Base-by-base conservation (phyloP, 2,113 vertebrate genomes). In the Malaclemys terrapin region DNA sequence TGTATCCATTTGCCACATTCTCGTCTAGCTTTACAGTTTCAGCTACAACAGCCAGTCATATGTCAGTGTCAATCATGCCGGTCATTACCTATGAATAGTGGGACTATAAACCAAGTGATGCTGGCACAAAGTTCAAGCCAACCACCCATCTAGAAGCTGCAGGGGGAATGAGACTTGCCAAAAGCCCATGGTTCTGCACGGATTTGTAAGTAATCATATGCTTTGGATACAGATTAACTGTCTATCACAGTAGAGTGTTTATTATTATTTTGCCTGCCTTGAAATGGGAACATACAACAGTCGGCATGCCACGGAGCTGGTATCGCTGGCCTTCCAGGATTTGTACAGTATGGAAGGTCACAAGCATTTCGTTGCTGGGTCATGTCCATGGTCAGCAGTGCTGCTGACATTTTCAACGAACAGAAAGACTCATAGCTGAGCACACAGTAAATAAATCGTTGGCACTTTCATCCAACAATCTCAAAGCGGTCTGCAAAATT, bases 211-310 rank as follows among this genome's bases (percentile, higher is more conserved):
- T 47, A 52, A 85, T 79, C 53, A 4, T 8, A 27, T 1, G 4
- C 0, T 0, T 57, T 80, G 76, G 87, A 88, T 24, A 89, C 84
- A 78, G 45, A 90, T 90, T 93, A 94, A 94, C 62, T 91, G 65
- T 9, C 13, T 56, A 85, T 88, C 91, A 91, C 85, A 89, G 76
- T 31, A n/a, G 29, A 91, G 1, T 84, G 88, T 93, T 96, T 95
- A 89, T 88, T 89, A 24, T 56, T 0, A 0, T 89, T 76, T 57
- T 92, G 12, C 81, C 69, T 88, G 19, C 31, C 62, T 47, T 35
- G 85, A 72, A 95, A 93, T 54, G 87, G 50, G 91, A 95, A 93
- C 12, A 87, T 0, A 19, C n/a, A 16, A 83, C 12, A 24, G 38
- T 72, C 8, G 2, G 22, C 49, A 50, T 54, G 72, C 19, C 9